A percentile compares a stretch with the other conserved stretches of the same genome.
These are phyloP conservation scores for Caenorhabditis sulstoni DNA, from an alignment of 2,888 invertebrate genomes.

Conservation along the genomic window DNA sequence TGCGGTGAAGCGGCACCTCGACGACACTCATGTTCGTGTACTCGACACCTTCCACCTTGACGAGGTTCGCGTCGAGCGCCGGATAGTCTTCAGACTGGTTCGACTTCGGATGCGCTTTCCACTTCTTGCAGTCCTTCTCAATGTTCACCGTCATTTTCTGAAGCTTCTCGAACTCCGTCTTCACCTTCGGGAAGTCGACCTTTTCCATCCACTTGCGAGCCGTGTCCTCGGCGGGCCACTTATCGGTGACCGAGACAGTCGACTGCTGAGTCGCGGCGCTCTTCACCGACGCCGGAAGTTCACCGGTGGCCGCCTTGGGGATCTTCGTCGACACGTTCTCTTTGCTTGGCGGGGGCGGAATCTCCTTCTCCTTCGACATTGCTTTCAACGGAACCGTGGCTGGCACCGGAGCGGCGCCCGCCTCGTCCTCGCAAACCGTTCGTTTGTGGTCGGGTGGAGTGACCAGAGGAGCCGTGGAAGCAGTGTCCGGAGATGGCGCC, in stretches of 20 bases:
- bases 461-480: too few relatives aligned
- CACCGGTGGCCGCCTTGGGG: neutral
- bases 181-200: constrained; percentile 19
- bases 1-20: constrained; percentile 17
- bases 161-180: constrained; percentile 23
- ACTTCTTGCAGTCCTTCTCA: constrained; percentile 32
- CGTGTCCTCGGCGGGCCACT: constrained; percentile 13
- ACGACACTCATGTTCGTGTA: constrained; percentile 27
- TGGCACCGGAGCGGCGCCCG: too few relatives aligned
- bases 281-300: neutral
- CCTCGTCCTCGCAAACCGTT: too few relatives aligned
- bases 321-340: neutral
- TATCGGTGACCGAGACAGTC: neutral
- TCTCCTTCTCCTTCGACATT: neutral
- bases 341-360: neutral
- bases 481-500: too few relatives aligned
- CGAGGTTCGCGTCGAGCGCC: constrained; percentile 27
- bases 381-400: too few relatives aligned
- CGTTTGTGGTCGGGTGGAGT: too few relatives aligned
- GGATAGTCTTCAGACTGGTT: constrained; percentile 36
- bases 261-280: neutral
- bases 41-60: constrained; percentile 9
- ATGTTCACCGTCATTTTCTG: constrained; percentile 19
- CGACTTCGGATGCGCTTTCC: constrained; percentile 20
- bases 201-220: constrained; percentile 28